phyloP scores from a whole-genome alignment of 2,888 invertebrate species.

The Cephus nigrinus region DNA sequence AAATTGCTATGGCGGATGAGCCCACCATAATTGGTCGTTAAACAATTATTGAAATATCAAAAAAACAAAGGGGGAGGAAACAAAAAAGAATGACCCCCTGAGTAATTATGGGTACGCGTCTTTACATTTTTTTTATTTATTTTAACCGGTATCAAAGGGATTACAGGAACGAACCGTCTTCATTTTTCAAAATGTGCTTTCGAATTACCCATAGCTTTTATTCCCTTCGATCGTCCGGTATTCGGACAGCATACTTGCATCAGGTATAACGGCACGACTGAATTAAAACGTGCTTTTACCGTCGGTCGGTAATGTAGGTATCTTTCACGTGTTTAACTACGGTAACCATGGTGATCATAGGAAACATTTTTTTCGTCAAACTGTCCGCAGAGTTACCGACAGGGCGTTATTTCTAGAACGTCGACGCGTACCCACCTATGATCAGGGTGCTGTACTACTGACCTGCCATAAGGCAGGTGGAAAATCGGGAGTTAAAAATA shows the following conservation, averaged over 20 bases:
- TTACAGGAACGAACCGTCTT: background rate
- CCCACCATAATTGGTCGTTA: slow-evolving; percentile 77
- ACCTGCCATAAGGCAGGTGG: background rate
- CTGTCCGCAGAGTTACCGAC: background rate
- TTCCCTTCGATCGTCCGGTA: background rate
- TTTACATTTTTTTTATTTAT: background rate
- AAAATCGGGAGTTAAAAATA: too few species aligned
- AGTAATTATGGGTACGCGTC: background rate
- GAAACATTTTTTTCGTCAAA: background rate
- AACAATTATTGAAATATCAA: slow-evolving; percentile 9
- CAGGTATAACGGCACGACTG: background rate
- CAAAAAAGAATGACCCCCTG: background rate
- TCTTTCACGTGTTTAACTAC: background rate
- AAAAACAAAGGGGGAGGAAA: background rate
- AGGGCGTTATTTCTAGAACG: background rate
- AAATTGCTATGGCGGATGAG: slow-evolving; percentile 86
- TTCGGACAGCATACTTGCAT: background rate
- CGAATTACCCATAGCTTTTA: background rate
- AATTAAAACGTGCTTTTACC: background rate
- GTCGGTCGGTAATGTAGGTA: background rate
- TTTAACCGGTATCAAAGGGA: background rate
- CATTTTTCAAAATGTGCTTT: background rate
- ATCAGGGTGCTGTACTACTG: background rate
- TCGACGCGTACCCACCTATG: background rate
- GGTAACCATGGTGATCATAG: background rate